Evolutionary conservation across 2,113 vertebrate species (phyloP).

Genomic region (Stomatorhinus ivindoensis): DNA sequence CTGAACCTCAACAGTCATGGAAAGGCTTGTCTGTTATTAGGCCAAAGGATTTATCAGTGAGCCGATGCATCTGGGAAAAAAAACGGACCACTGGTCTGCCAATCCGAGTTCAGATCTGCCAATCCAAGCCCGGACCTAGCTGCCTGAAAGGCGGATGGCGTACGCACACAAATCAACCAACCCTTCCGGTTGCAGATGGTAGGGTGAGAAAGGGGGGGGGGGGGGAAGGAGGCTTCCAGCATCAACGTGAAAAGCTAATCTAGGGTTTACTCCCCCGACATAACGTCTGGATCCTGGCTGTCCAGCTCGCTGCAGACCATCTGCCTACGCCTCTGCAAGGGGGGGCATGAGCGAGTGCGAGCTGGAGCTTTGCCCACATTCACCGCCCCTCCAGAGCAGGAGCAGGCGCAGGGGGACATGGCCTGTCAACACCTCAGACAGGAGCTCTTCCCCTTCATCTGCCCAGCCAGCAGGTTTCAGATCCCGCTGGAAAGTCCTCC

Average conservation of each 20-base stretch:
- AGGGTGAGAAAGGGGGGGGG: not conserved
- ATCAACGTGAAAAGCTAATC: not conserved
- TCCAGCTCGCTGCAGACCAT: constrained; percentile 11
- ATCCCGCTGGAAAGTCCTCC: not conserved
- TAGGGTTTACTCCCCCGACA: not conserved
- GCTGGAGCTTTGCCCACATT: not conserved
- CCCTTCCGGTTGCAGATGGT: not conserved
- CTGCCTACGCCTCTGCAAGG: not conserved
- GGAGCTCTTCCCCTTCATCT: constrained; percentile 2
- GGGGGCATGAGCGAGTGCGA: not conserved
- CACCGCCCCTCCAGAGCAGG: not conserved
- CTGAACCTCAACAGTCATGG: not conserved
- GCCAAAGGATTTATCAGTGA: not conserved
- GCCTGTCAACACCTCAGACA: constrained; percentile 13
- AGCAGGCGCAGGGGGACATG: not conserved
- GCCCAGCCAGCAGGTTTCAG: not conserved
- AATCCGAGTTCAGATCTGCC: not conserved
- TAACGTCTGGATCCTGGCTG: not conserved
- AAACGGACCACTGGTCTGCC: not conserved
- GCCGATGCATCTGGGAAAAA: not conserved
- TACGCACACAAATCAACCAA: not conserved
- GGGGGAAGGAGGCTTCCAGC: not conserved
- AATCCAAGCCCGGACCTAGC: not conserved
- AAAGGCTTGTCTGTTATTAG: not conserved
- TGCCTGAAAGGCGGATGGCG: not conserved